Base-by-base conservation (phyloP, 2,113 vertebrate species). In the Chloropsis cyanopogon region DNA sequence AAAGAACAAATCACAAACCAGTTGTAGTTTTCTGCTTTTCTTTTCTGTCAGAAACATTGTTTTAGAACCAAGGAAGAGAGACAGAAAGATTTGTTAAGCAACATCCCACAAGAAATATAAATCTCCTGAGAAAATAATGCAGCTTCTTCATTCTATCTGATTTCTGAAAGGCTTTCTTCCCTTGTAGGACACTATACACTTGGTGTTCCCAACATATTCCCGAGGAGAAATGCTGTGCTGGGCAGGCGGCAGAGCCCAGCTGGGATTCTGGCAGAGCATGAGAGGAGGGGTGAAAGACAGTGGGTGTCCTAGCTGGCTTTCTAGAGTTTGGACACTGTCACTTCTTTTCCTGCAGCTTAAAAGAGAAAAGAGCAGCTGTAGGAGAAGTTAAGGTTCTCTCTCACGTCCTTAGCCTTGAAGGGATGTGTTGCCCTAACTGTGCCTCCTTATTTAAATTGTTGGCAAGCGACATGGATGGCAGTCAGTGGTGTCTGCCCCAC, bases 101-200 rank as follows among this genome's bases (percentile, higher is more conserved):
- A 94, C 61, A 77, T 88, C 93, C 90, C 92, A 89, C 1, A 6
- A 93, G 79, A 52, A 83, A 66, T 78, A 90, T 96, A 95, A 95
- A 96, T 97, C 94, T 94, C 84, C 46, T 47, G 78, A 96, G 92
- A 94, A 93, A 92, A 95, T 93, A 96, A 86, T 94, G 64, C 9
- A 5, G 50, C 79, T 82, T 63, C 79, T 91, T 88, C 85, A 52
- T 90, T 82, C 76, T 82, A 54, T 88, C 87, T 85, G 84, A 50
- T 81, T 96, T 91, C 92, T 92, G 66, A 86, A 94, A 86, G 86
- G 66, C 73, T 63, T 76, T 84, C 21, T 3, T 82, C 49, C 79
- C 75, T 63, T 5, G 2, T 29, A 85, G 78, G 59, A 50, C 50
- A 52, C 54, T 24, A 9, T 35, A 70, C 0, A 0, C 68, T 73